Conservation (phyloP, 92 coral and sea anemone genomes). For the Anthopleura xanthogrammica region DNA sequence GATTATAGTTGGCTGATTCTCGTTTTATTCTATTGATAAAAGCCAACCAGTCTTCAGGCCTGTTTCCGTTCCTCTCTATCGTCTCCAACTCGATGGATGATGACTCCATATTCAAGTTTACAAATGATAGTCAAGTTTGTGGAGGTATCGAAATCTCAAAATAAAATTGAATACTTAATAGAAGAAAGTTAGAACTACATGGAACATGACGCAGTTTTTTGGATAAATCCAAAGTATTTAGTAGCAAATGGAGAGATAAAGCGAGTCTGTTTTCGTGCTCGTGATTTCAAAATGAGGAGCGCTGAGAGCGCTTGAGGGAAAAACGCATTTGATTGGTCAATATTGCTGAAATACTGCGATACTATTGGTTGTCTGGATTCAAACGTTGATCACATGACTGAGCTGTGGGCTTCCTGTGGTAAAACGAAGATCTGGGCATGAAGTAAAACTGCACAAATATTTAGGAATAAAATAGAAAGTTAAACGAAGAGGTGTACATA, state of each 20-base stretch:
- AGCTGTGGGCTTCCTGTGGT: too few species aligned
- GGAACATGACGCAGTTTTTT: background rate
- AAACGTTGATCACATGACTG: constrained; percentile 32
- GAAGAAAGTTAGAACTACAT: background rate
- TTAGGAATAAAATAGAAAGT: too few species aligned
- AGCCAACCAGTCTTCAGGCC: constrained; percentile 91
- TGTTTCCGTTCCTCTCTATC: constrained; percentile 55
- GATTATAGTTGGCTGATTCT: constrained; percentile 41
- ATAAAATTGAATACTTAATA: background rate
- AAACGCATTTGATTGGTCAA: constrained; percentile 43
- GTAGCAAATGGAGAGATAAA: background rate
- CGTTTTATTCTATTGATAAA: constrained; percentile 39
- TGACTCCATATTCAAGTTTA: background rate
- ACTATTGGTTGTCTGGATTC: constrained; percentile 15
- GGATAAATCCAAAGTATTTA: background rate
- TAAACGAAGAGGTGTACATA: too few species aligned
- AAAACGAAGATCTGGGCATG: too few species aligned
- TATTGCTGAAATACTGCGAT: constrained; percentile 7
- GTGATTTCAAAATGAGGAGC: background rate
- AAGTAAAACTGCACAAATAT: too few species aligned
- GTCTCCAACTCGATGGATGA: background rate
- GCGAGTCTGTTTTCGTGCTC: background rate
- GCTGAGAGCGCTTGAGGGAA: constrained; percentile 14
- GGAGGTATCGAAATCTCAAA: background rate
- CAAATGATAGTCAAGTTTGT: background rate